These are phyloP conservation scores for Apodemus speciosus DNA, from an alignment of 2,113 vertebrate species.

Conservation along the genomic window DNA sequence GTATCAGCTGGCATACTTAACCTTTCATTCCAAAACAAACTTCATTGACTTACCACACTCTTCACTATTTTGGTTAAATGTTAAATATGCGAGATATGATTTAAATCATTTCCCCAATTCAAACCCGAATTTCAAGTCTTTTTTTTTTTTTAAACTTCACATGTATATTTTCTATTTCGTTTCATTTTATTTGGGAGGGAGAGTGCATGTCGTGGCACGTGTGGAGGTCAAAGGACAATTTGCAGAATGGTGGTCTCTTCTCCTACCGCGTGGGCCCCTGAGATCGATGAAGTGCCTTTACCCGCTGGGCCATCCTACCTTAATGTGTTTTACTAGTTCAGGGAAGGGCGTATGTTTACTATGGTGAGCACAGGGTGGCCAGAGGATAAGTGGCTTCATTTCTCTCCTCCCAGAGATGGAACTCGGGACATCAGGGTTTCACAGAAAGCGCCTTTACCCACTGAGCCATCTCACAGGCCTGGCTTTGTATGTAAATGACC, in stretches of 20 bases:
- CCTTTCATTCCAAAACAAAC: slow-evolving; percentile 32
- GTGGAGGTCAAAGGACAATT: neutral
- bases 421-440: neutral
- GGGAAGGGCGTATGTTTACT: neutral
- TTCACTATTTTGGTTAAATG: slow-evolving; percentile 19
- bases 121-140: slow-evolving; percentile 15
- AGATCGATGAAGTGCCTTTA: neutral
- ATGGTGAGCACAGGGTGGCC: neutral
- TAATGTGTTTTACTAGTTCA: neutral
- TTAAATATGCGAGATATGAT: neutral
- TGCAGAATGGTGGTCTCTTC: neutral
- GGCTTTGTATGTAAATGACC: neutral
- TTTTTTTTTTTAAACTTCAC: neutral
- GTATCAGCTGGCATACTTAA: neutral
- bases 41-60: neutral
- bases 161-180: neutral
- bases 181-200: neutral
- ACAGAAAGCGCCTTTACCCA: too few species aligned
- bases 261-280: neutral
- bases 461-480: neutral
- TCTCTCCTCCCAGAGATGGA: neutral
- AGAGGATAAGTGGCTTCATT: too few species aligned
- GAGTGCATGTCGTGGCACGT: neutral
- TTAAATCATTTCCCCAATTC: neutral
- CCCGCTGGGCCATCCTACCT: neutral